Conservation (phyloP, 2,113 vertebrate genomes). For the Theropithecus gelada region DNA sequence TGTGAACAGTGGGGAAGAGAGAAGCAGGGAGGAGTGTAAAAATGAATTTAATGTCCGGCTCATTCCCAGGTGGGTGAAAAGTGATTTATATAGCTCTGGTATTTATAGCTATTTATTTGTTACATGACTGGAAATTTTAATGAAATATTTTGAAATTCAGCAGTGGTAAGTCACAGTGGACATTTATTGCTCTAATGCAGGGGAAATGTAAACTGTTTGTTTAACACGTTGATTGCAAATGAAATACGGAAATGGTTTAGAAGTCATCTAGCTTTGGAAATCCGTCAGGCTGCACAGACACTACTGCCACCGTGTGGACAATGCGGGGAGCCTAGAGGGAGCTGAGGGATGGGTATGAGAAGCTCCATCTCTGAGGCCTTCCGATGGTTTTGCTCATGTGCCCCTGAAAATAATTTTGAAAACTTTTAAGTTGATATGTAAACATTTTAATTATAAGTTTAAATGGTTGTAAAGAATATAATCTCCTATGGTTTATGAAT, state of each 20-base stretch:
- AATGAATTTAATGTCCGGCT: background rate
- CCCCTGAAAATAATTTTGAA: background rate
- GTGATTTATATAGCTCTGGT: background rate
- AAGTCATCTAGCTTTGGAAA: background rate
- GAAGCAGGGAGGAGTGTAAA: background rate
- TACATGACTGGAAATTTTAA: constrained; percentile 23
- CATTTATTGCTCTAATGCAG: background rate
- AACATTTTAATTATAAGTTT: background rate
- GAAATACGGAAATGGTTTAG: background rate
- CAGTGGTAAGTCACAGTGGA: background rate
- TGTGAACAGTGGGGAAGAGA: background rate
- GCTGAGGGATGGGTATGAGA: accelerated
- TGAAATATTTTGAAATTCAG: constrained; percentile 34
- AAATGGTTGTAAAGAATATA: background rate
- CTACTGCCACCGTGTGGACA: constrained; percentile 82
- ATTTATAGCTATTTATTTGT: constrained; percentile 27
- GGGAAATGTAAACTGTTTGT: background rate
- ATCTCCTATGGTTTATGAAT: background rate
- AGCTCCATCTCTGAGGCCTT: background rate
- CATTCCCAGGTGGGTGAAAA: constrained; percentile 13
- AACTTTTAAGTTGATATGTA: background rate
- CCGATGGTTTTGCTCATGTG: background rate
- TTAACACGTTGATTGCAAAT: background rate
- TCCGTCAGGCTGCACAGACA: background rate
- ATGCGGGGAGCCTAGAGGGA: accelerated